Evolutionary conservation across 2,113 vertebrate species (phyloP).

Genomic region (Microcebus tavaratra): DNA sequence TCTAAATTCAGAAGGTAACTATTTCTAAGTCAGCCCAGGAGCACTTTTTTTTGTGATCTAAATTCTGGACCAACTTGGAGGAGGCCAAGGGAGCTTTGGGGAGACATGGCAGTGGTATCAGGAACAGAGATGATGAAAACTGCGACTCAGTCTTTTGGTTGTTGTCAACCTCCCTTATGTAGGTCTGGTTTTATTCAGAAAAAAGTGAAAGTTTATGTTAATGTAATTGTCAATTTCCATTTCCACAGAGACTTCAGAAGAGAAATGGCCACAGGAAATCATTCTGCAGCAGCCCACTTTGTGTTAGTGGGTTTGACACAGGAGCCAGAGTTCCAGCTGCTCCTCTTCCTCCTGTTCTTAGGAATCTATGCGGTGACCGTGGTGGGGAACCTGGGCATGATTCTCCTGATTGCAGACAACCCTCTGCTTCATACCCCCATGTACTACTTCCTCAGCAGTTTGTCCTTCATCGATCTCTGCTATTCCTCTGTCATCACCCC

Average conservation of each 20-base stretch:
- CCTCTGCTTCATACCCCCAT: neutral
- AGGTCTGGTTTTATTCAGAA: neutral
- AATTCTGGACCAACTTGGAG: neutral
- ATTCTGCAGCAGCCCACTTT: neutral
- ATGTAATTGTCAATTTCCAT: neutral
- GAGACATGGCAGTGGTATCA: neutral
- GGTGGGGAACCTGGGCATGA: neutral
- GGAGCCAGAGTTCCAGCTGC: neutral
- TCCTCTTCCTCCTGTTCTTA: conserved; percentile 7
- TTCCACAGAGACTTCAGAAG: neutral
- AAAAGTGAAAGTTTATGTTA: neutral
- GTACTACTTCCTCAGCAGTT: conserved; percentile 34
- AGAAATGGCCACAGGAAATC: neutral
- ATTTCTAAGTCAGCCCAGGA: neutral
- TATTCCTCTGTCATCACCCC: neutral
- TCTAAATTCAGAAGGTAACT: neutral
- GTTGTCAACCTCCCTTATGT: neutral
- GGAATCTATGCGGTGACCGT: neutral
- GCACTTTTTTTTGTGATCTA: neutral
- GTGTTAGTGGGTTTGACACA: conserved; percentile 17
- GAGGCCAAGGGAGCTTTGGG: neutral
- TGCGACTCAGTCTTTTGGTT: neutral
- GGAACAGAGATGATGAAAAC: neutral
- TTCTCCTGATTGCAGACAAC: neutral
- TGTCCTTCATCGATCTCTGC: conserved; percentile 22